Conservation (phyloP, 37 sponge, comb jelly and placozoan species). For the Haliclona indistincta region DNA sequence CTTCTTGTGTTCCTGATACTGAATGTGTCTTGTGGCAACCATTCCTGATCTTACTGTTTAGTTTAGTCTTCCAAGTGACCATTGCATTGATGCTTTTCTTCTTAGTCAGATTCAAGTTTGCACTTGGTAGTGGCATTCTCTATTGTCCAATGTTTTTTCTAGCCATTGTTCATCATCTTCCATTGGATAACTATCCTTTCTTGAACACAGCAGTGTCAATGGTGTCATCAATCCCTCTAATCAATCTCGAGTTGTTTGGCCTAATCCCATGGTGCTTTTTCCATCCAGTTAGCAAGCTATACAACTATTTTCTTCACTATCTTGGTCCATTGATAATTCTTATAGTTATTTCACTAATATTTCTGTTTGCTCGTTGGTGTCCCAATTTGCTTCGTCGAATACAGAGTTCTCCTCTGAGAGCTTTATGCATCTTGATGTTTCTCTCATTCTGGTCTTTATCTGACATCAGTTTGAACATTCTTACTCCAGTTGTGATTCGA, state of each 20-base stretch:
- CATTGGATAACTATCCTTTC: background rate
- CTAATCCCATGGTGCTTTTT: conserved; percentile 25
- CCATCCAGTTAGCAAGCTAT: too few relatives aligned
- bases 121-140: background rate
- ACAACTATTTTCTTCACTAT: too few relatives aligned
- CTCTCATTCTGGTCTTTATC: conserved; percentile 25
- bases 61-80: background rate
- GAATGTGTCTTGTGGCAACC: too few relatives aligned
- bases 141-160: conserved; percentile 10
- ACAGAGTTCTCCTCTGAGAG: conserved; percentile 12
- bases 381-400: conserved; percentile 8
- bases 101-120: background rate
- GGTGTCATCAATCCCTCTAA: background rate
- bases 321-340: conserved; percentile 5
- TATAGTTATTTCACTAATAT: background rate
- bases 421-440: conserved; percentile 7
- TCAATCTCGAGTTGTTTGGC: conserved; percentile 8
- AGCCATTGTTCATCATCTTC: background rate
- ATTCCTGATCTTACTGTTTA: background rate
- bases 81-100: background rate
- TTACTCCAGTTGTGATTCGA: background rate
- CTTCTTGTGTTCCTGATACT: too few relatives aligned
- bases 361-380: background rate
- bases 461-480: background rate
- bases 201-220: background rate